Base-by-base conservation (phyloP, 2,797 vertebrate genomes). In the Poecilia wingei region DNA sequence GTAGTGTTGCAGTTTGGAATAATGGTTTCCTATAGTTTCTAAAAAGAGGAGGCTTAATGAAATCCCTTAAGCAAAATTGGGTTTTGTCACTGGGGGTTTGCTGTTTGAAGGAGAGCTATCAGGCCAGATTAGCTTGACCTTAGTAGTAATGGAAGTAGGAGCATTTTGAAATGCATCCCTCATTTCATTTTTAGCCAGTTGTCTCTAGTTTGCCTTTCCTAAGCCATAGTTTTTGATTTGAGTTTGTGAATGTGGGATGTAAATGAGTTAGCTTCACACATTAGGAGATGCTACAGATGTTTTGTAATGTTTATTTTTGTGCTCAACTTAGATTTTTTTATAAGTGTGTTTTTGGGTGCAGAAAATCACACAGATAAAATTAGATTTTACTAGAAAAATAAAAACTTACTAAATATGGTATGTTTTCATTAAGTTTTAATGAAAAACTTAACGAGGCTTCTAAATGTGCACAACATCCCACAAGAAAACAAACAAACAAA, bases 61-160 rank as follows among this genome's bases (percentile, higher is more conserved):
- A 61, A 6, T 83, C 82, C 80, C 85, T 51, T 85, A 81, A 82
- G 88, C 81, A 86, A 91, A 92, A 93, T 88, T 93, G 89, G 81
- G 84, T 89, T 92, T 89, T 88, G 89, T 92, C 89, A 91, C 90
- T 64, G 41, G 84, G 91, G 90, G 88, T 92, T 92, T 93, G 85
- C 82, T 93, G 88, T 93, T 89, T 91, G 91, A 92, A 91, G 91
- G 87, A 90, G 87, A 87, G 87, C 88, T 90, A 91, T 91, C 87
- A 88, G 86, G 76, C 83, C 84, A 93, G 92, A 93, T 92, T 90
- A 93, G 91, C 90, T 86, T 82, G 86, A 85, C 82, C 89, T 87
- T 86, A 84, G 78, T 79, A 83, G 86, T 91, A 94, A 94, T 94
- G 91, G 92, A 94, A 91, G 81, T 78, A 49, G 78, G 84, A 87